Evolutionary conservation across 2,888 invertebrate genomes (phyloP).

Genomic region (Gymnoscelis rufifasciata): DNA sequence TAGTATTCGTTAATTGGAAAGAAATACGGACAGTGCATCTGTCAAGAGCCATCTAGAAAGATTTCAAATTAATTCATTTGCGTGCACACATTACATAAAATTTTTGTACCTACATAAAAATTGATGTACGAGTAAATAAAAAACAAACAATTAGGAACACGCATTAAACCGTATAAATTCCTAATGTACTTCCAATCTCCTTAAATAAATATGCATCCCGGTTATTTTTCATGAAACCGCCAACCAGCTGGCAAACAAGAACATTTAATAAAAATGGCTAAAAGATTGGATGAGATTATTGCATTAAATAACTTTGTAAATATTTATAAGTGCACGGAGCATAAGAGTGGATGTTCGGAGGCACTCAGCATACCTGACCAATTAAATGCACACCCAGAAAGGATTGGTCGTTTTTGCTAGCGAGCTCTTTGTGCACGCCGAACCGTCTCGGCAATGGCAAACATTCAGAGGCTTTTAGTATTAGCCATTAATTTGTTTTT

Average conservation of each 20-base stretch:
- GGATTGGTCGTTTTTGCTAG: conserved; percentile 57
- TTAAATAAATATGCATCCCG: background rate
- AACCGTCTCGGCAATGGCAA: conserved; percentile 54
- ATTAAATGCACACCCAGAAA: conserved; percentile 60
- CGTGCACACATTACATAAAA: no score
- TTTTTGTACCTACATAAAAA: no score
- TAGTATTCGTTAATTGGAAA: no score
- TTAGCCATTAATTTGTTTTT: conserved; percentile 53
- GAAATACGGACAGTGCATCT: no score
- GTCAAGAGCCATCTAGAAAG: no score
- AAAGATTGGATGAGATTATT: background rate
- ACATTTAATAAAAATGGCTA: background rate
- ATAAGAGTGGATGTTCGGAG: conserved; percentile 24
- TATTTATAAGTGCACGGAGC: conserved; percentile 4
- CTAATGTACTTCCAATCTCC: no score
- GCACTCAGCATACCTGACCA: conserved; percentile 38
- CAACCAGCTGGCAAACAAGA: background rate
- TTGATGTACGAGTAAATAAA: no score
- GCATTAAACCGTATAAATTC: no score
- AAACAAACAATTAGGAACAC: no score
- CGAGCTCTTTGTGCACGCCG: conserved; percentile 59
- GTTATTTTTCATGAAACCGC: background rate
- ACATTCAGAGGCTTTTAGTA: conserved; percentile 50
- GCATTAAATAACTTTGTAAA: conserved; percentile 9
- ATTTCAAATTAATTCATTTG: no score